A percentile compares a stretch with the other conserved stretches of the same genome.
Evolutionary conservation across 2,888 invertebrate species (phyloP).

Genomic region (Rapana venosa): DNA sequence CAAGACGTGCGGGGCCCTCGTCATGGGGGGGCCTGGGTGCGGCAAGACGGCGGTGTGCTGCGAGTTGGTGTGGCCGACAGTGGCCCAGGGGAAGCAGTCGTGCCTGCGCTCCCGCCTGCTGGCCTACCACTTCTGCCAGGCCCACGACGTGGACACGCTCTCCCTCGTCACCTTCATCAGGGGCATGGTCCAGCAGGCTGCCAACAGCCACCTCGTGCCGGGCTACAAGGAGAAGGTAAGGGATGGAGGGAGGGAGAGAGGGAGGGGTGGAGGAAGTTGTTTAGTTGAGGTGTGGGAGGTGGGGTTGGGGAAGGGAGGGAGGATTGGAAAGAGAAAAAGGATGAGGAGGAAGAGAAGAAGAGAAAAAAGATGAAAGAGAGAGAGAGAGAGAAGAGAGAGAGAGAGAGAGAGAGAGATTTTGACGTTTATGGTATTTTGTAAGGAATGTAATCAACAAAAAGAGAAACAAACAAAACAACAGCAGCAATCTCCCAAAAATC

Average conservation of each 20-base stretch:
- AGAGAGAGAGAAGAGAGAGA: no score
- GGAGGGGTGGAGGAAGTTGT: no score
- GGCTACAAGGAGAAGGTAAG: constrained; percentile 64
- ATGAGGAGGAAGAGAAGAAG: not conserved
- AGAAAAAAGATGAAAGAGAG: not conserved
- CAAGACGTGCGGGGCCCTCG: constrained; percentile 90
- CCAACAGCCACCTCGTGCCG: constrained; percentile 76
- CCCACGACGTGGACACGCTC: constrained; percentile 82
- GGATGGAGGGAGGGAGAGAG: no score
- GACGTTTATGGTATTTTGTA: not conserved
- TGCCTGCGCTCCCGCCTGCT: constrained; percentile 87
- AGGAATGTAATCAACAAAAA: not conserved
- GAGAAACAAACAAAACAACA: no score
- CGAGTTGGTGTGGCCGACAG: constrained; percentile 84
- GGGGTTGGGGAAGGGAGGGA: not conserved
- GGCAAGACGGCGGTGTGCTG: constrained; percentile 87
- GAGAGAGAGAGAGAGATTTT: not conserved
- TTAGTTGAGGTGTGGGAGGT: no score
- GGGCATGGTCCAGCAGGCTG: constrained; percentile 83
- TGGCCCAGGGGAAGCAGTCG: constrained; percentile 79
- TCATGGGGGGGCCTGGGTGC: constrained; percentile 94
- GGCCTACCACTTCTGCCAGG: constrained; percentile 89
- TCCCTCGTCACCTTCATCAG: constrained; percentile 90
- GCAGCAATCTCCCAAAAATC: no score
- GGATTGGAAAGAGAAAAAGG: not conserved